Percentiles rank a stretch among this genome's conserved stretches.
Evolutionary conservation across 2,113 vertebrate genomes (phyloP).

Genomic region (Hippocampus mohnikei): DNA sequence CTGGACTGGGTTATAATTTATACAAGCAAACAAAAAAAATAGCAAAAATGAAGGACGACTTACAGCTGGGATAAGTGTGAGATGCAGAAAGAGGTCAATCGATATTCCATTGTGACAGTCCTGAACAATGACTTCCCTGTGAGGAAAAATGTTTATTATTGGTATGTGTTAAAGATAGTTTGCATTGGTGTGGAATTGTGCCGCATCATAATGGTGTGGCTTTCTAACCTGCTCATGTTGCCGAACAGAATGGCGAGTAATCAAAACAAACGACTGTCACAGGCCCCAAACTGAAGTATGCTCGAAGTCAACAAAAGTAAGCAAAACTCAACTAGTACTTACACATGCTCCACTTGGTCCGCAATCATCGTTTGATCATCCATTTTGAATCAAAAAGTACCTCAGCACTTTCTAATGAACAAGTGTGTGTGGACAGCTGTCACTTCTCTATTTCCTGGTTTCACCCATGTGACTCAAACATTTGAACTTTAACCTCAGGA

Average conservation of each 20-base stretch:
- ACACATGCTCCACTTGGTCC: constrained; percentile 30
- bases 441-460: constrained; percentile 57
- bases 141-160: neutral
- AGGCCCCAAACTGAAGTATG: neutral
- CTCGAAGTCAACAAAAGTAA: neutral
- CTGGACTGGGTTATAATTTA: no score
- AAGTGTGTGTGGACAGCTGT: neutral
- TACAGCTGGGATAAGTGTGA: constrained; percentile 62
- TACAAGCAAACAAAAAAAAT: no score
- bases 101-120: constrained; percentile 50
- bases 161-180: neutral
- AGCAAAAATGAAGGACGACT: constrained; percentile 7
- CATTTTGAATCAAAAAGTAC: neutral
- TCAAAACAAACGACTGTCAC: neutral
- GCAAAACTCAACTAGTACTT: constrained; percentile 31
- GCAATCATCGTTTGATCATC: constrained; percentile 25
- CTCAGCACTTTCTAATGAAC: neutral
- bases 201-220: neutral
- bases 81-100: constrained; percentile 47
- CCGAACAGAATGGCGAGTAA: neutral
- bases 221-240: neutral
- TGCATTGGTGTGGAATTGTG: neutral
- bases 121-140: constrained; percentile 12
- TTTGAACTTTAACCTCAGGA: constrained; percentile 50
- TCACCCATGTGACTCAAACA: constrained; percentile 45